phyloP scores from a whole-genome alignment of 2,888 invertebrate genomes.

The Spilarctia lutea region DNA sequence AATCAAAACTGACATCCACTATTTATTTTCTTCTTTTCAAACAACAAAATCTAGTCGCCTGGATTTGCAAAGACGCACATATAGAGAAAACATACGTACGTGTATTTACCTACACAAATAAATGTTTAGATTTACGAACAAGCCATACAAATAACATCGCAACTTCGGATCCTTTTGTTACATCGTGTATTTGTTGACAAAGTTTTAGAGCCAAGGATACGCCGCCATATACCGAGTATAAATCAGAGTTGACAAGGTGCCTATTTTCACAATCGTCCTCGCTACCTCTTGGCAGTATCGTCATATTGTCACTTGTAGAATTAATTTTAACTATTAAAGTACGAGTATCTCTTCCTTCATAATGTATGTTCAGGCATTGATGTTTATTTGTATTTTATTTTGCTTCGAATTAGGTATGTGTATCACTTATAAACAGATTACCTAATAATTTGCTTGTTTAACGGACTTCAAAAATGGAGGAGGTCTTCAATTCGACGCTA shows the following conservation, averaged over 20 bases:
- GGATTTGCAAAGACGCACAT: conserved; percentile 24
- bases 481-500: too few relatives aligned
- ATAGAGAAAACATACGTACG: conserved; percentile 31
- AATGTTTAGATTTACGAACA: conserved; percentile 50
- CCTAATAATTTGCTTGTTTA: too few relatives aligned
- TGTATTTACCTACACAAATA: conserved; percentile 28
- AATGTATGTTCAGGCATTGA: neutral
- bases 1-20: neutral
- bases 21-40: neutral
- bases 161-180: conserved; percentile 51
- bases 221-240: conserved; percentile 55
- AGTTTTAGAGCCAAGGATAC: conserved; percentile 62
- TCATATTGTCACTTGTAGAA: neutral
- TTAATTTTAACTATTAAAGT: neutral
- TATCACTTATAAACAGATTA: too few relatives aligned
- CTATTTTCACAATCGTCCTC: conserved; percentile 65
- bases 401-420: neutral
- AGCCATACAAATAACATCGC: conserved; percentile 49
- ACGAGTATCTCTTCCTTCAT: neutral
- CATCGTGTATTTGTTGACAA: conserved; percentile 52
- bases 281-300: conserved; percentile 28
- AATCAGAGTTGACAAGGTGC: conserved; percentile 62
- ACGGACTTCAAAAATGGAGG: too few relatives aligned
- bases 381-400: neutral
- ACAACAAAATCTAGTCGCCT: conserved; percentile 17